These are phyloP conservation scores for Chionis minor DNA, from an alignment of 2,113 vertebrate genomes.

Conservation along the genomic window DNA sequence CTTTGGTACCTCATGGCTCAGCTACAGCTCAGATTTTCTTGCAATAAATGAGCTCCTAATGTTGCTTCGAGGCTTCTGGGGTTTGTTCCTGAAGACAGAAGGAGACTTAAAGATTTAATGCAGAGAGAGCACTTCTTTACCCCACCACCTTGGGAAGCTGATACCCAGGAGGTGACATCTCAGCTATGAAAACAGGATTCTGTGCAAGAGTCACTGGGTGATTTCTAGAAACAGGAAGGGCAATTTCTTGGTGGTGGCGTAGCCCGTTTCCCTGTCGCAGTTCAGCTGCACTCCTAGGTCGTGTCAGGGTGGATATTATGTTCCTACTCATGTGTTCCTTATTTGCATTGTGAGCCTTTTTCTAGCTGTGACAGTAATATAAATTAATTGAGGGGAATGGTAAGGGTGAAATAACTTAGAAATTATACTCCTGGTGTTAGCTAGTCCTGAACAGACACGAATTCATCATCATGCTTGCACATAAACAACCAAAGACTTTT, in stretches of 20 bases:
- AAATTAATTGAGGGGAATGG: background rate
- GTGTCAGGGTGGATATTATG: rapidly evolving
- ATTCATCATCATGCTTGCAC: background rate
- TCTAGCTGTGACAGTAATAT: background rate
- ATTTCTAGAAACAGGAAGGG: background rate
- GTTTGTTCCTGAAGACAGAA: background rate
- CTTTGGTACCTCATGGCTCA: background rate
- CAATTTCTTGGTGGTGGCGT: background rate
- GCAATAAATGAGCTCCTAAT: background rate
- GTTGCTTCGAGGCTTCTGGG: background rate
- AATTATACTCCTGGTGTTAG: background rate
- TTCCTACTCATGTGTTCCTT: background rate
- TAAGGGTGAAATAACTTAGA: background rate
- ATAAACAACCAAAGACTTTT: background rate
- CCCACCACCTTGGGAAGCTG: rapidly evolving
- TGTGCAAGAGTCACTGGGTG: background rate
- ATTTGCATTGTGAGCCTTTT: background rate
- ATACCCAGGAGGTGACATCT: background rate
- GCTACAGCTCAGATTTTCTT: background rate
- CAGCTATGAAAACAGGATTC: too few relatives aligned
- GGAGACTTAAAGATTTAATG: background rate
- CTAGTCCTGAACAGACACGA: background rate
- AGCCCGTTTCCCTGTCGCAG: rapidly evolving
- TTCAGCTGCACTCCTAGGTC: background rate
- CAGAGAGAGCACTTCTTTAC: background rate